Evolutionary conservation across 2,797 vertebrate genomes (phyloP).

Genomic region (Amblyraja radiata): DNA sequence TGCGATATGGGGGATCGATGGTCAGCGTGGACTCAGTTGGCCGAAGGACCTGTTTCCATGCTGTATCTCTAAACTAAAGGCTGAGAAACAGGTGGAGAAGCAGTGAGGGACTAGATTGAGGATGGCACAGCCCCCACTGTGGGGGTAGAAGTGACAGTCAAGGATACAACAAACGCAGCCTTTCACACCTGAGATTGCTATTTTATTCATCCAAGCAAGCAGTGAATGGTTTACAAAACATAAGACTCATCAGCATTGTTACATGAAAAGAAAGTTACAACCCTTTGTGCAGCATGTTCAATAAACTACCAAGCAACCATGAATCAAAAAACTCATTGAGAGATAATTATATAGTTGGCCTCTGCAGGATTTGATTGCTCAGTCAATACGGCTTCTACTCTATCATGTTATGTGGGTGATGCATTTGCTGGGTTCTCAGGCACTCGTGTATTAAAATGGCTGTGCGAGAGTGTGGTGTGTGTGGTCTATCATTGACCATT

Average conservation of each 20-base stretch:
- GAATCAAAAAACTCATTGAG: not conserved
- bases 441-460: not conserved
- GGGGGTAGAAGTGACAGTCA: not conserved
- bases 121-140: not conserved
- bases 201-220: not conserved
- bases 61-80: too few relatives aligned
- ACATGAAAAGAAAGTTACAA: not conserved
- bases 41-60: too few relatives aligned
- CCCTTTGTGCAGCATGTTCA: too few relatives aligned
- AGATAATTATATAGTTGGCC: not conserved
- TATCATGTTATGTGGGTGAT: too few relatives aligned
- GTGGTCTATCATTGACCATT: not conserved
- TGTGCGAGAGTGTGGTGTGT: not conserved
- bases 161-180: not conserved
- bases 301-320: too few relatives aligned
- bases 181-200: not conserved
- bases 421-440: not conserved
- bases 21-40: too few relatives aligned
- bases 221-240: not conserved
- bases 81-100: not conserved
- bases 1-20: too few relatives aligned
- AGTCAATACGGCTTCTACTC: not conserved
- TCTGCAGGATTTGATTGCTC: not conserved
- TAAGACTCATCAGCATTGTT: too few relatives aligned
- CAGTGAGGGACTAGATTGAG: not conserved